Base-by-base conservation (phyloP, 2,888 invertebrate species). In the Phaonia tiefii region DNA sequence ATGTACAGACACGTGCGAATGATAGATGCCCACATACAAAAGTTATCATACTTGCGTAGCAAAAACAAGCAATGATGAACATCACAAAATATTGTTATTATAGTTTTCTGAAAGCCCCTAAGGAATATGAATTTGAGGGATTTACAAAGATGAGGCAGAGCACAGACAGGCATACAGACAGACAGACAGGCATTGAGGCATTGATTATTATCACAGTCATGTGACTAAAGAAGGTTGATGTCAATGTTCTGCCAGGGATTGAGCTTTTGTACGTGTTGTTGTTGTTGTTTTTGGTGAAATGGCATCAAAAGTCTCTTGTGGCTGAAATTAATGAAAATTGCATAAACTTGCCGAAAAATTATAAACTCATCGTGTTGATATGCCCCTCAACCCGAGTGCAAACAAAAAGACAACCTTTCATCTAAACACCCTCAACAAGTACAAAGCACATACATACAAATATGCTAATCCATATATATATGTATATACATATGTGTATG, bases 311-410 rank as follows among this genome's bases (percentile, higher is more conserved):
- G 74, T 80, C 83, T 79, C 83, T 75, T 80, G 83, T 75, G 83
- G 73, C 69, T 75, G 25, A 79, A 83, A 83, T 80, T 82, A 83
- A 83, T 83, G 83, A 83, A 83, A 83, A 79, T 83, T 82, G 82
- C 82, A 83, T 83, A 83, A 76, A 82, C 82, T 82, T 81, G 75
- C 75, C 78, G 76, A 82, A 31, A 75, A 73, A 73, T 78, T 75
- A 81, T 81, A 54, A 81, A 78, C 75, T 75, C 69, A 42, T 75
- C 51, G 54, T 63, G 71, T 63, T 80, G 77, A 77, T 71, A 77
- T 13, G 17, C 66, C 39, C 13, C 58, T 8, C 22, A 15, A 8
- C 60, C 4, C 2, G 20, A n/a, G n/a, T n/a, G n/a, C n/a, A n/a
- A 17, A 39, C 56, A n/a, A 15, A 60, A 42, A 20, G 39, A 42